A percentile compares a stretch with the other conserved stretches of the same genome.
phyloP scores from a whole-genome alignment of 2,888 invertebrate species.

The Cristatella mucedo region DNA sequence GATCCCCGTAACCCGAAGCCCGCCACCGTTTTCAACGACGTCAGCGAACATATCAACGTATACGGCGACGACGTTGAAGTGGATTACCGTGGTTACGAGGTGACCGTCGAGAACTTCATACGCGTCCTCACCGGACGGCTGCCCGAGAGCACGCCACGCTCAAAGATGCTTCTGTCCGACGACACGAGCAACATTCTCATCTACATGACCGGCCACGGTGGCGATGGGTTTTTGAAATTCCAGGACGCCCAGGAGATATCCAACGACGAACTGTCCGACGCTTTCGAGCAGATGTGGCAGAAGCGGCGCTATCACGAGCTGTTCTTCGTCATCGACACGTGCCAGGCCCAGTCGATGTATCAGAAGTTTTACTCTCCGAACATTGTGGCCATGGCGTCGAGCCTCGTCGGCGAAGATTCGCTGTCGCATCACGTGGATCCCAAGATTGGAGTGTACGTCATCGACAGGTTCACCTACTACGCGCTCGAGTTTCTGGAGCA shows the following conservation, averaged over 20 bases:
- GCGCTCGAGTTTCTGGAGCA: constrained; percentile 87
- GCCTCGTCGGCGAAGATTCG: constrained; percentile 94
- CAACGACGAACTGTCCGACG: constrained; percentile 92
- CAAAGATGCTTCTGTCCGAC: constrained; percentile 83
- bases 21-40: constrained; percentile 86
- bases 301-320: constrained; percentile 92
- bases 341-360: constrained; percentile 96
- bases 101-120: constrained; percentile 96
- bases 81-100: constrained; percentile 74
- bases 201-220: constrained; percentile 86
- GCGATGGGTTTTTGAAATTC: constrained; percentile 96
- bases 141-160: constrained; percentile 77
- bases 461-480: constrained; percentile 93
- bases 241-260: constrained; percentile 98
- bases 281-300: constrained; percentile 99
- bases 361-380: constrained; percentile 95
- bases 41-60: constrained; percentile 91
- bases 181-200: constrained; percentile 77
- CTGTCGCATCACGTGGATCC: constrained; percentile 97
- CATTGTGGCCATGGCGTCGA: constrained; percentile 88
- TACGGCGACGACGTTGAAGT: constrained; percentile 99
- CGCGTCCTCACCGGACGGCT: constrained; percentile 81
- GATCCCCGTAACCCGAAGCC: constrained; percentile 93
- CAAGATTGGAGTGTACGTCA: constrained; percentile 95
- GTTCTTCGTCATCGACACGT: constrained; percentile 95